Conservation (phyloP, 2,888 invertebrate genomes). For the Apotomis betuletana region DNA sequence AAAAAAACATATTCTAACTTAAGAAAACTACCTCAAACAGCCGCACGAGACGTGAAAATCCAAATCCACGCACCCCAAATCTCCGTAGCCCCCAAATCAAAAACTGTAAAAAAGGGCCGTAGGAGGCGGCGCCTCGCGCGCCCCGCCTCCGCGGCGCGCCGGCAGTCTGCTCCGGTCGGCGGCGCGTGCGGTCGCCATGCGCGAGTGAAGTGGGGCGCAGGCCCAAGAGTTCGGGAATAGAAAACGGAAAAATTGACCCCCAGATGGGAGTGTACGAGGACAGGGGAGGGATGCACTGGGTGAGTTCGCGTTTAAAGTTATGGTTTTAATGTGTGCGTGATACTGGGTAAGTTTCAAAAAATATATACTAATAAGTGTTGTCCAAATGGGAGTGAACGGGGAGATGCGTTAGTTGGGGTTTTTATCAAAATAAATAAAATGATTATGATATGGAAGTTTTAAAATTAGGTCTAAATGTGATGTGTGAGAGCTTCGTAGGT, state of each 20-base stretch:
- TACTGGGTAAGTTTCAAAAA: no score
- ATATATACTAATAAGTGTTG: no score
- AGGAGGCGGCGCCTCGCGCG: constrained; percentile 8
- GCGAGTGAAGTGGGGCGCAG: constrained; percentile 79
- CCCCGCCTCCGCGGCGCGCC: constrained; percentile 40
- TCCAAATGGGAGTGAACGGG: no score
- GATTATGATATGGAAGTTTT: no score
- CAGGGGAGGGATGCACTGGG: constrained; percentile 96
- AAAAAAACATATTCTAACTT: background rate
- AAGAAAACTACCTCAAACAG: background rate
- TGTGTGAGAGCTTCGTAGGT: no score
- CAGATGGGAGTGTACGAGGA: constrained; percentile 97
- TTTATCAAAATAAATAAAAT: no score
- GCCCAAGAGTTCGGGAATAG: constrained; percentile 80
- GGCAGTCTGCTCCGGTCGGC: constrained; percentile 77
- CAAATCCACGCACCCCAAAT: constrained; percentile 3
- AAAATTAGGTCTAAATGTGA: no score
- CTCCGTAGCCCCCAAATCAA: background rate
- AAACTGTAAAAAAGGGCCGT: constrained; percentile 3
- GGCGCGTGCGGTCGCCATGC: constrained; percentile 67
- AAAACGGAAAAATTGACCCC: constrained; percentile 83
- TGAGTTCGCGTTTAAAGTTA: constrained; percentile 71
- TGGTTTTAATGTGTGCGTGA: no score
- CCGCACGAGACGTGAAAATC: background rate
- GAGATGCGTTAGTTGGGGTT: no score